Base-by-base conservation (phyloP, 1,140 invertebrate species). In the Musca vetustissima region DNA sequence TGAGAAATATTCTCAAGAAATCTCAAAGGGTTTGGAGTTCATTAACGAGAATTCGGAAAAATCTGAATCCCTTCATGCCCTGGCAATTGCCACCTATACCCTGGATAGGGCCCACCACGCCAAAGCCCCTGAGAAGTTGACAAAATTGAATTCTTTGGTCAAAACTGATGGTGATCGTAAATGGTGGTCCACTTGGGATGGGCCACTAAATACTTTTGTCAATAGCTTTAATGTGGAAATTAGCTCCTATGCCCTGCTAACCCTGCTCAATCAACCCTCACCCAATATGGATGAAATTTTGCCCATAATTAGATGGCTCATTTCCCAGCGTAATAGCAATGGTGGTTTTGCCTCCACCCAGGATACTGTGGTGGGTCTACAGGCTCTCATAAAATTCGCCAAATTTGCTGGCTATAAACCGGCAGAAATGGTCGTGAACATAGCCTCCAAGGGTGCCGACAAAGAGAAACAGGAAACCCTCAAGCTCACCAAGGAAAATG, bases 281-380 rank as follows among this genome's bases (percentile, higher is more conserved):
- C 83, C 89, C 3, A 55, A 19, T 9, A 4, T 64, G 66, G 61
- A 77, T 71, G 36, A 70, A 1, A 85, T 86, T n/a, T 76, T 87
- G n/a, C 87, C 87, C 65, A 85, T 87, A 0, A 79, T 90, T 1
- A 84, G 87, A 32, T 94, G 92, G 91, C 82, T 95, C 67, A 87
- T 91, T 9, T 85, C 88, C 21, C 90, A 94, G 76, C 84, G 91
- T 68, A 95, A 94, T 80, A 85, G 86, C 25, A 84, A 88, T 52
- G 93, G 93, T 50, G 93, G 93, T 13, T 94, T 93, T 72, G 85
- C 87, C 1, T 92, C 91, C 13, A 88, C 87, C 0, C 88, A 91
- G 75, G 91, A 91, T 69, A 91, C 90, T 0, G 85, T 89, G 0
- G 79, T 90, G 1, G 90, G 88, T 2, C 77, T 92, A 15, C 86